These are phyloP conservation scores for Blastobasis lacticolella DNA, from an alignment of 2,888 invertebrate genomes.

Conservation along the genomic window DNA sequence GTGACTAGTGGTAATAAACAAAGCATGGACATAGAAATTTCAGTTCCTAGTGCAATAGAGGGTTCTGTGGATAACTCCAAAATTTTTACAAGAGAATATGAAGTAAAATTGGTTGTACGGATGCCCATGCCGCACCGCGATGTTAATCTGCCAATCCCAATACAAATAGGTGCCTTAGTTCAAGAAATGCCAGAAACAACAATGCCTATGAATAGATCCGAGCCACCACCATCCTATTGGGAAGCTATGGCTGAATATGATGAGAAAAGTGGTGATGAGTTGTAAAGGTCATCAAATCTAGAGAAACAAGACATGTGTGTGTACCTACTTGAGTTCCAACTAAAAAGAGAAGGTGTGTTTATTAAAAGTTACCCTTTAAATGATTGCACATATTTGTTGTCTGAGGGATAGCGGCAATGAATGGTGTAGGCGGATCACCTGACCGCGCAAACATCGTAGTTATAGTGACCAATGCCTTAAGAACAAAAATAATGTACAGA, in stretches of 20 bases:
- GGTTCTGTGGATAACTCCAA: constrained; percentile 26
- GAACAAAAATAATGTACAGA: too few species aligned
- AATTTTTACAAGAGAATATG: constrained; percentile 26
- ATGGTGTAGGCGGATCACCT: too few species aligned
- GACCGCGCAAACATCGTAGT: too few species aligned
- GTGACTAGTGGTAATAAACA: constrained; percentile 18
- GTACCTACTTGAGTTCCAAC: too few species aligned
- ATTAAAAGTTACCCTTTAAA: too few species aligned
- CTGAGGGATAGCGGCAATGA: too few species aligned
- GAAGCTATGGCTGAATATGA: background rate
- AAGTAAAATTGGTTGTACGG: constrained; percentile 20
- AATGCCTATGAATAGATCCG: background rate
- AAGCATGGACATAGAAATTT: constrained; percentile 12
- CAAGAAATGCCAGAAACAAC: constrained; percentile 5
- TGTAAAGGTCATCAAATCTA: too few species aligned
- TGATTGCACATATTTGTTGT: too few species aligned
- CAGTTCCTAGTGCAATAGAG: constrained; percentile 15
- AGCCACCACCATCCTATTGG: constrained; percentile 8
- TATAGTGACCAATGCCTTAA: too few species aligned
- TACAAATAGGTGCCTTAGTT: constrained; percentile 23
- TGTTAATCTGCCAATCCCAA: constrained; percentile 22
- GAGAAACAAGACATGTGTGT: too few species aligned
- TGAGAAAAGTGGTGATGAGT: constrained; percentile 8
- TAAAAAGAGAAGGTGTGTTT: too few species aligned
- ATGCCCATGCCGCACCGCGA: constrained; percentile 29